Percentiles rank a stretch among this genome's conserved stretches.
phyloP scores from a whole-genome alignment of 2,888 invertebrate species.

The Mimachlamys varia region DNA sequence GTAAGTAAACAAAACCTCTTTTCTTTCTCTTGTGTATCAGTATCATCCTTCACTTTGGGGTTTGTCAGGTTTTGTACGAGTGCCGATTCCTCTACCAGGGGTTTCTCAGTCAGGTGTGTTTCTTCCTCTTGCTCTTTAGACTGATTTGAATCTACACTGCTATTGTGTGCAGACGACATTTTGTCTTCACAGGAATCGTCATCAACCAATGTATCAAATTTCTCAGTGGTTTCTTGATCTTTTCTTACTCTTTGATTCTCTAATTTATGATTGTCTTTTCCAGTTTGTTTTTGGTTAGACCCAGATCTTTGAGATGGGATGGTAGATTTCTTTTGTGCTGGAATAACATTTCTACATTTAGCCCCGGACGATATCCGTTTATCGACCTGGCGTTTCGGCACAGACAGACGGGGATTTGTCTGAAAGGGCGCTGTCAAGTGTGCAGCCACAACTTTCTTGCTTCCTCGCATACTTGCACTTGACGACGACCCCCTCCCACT shows the following conservation, averaged over 20 bases:
- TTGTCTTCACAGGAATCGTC: background rate
- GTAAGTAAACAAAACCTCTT: constrained; percentile 44
- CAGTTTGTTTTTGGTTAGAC: background rate
- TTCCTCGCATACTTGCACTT: background rate
- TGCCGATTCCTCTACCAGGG: background rate
- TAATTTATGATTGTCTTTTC: background rate
- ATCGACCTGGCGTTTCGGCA: constrained; percentile 56
- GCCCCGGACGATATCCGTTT: background rate
- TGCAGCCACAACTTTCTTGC: constrained; percentile 54
- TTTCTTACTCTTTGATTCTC: background rate
- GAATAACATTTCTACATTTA: constrained; percentile 19
- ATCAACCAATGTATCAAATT: background rate
- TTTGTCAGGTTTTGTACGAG: background rate
- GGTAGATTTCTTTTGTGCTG: background rate
- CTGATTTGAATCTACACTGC: background rate
- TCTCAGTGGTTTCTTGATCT: background rate
- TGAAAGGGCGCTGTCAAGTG: constrained; percentile 72
- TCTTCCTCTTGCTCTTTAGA: background rate
- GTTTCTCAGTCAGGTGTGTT: background rate
- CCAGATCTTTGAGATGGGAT: background rate
- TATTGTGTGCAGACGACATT: constrained; percentile 3
- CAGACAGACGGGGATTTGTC: constrained; percentile 62
- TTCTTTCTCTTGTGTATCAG: background rate
- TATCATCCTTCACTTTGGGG: background rate
- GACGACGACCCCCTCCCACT: background rate